Evolutionary conservation across 2,113 vertebrate species (phyloP), one percentile per base, ranked within the genome.

Genomic region (Hippolais icterina): DNA sequence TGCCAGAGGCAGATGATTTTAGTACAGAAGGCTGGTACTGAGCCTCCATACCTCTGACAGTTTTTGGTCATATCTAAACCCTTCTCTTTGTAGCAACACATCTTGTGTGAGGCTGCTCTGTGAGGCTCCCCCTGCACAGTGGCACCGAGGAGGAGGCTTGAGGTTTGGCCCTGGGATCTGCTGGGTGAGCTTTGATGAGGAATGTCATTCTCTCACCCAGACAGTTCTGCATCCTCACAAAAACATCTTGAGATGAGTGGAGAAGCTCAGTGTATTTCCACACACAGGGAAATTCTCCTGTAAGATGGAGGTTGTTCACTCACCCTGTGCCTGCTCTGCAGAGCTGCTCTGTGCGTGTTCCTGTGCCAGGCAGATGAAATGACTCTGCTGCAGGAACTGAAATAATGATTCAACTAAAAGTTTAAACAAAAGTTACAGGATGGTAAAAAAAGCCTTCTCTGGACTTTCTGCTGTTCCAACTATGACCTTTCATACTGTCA

Each of bases 111-210:
- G 44, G 29, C 44, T 0, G 0, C 16, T 81, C 59, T 63, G 18
- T 15, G 37, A 39, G 68, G 54, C 25, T 77, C 20, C 0, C 0
- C 20, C 37, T 54, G 27, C 0, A 0, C 35, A 13, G 64, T 0
- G 0, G 42, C 56, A 14, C 33, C 1, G 1, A 25, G 57, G 27
- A 42, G 12, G 53, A 39, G 39, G 69, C 39, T n/a, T 15, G 9
- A 50, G 12, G 9, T 14, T 86, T 65, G 50, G 3, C 21, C 6
- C 35, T 37, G 44, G 53, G 27, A 50, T 37, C 41, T 89, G 29
- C 65, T 79, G 81, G 33, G 4, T 70, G 60, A 52, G 22, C 15
- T 64, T 39, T 64, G 50, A 19, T 59, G n/a, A 27, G 19, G 19
- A 53, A 27, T 7, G 11, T 6, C 9, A 21, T 66, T 66, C 23